Evolutionary conservation across 1,140 invertebrate species (phyloP).

Genomic region (Bombus ignitus): DNA sequence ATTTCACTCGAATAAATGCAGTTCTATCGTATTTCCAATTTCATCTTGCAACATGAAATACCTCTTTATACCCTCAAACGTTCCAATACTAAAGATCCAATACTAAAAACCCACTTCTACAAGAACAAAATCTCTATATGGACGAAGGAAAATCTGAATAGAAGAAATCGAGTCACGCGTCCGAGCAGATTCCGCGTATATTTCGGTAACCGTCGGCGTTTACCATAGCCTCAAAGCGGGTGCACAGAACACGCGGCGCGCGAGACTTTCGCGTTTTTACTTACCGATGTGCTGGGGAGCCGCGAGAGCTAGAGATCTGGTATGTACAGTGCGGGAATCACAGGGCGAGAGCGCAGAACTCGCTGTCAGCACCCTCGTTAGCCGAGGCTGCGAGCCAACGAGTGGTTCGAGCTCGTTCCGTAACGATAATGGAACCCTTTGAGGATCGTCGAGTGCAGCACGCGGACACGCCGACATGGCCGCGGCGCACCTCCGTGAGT

Average conservation of each 20-base stretch:
- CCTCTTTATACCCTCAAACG: no score
- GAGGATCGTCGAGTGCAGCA: constrained; percentile 60
- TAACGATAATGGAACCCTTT: constrained; percentile 77
- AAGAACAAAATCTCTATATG: no score
- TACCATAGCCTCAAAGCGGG: background rate
- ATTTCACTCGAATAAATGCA: no score
- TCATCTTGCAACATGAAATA: no score
- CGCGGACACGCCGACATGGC: constrained; percentile 55
- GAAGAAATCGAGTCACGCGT: background rate
- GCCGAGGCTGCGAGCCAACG: constrained; percentile 59
- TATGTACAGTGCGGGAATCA: constrained; percentile 42
- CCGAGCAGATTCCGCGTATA: background rate
- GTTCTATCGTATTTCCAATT: no score
- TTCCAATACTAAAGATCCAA: no score
- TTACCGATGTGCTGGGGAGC: background rate
- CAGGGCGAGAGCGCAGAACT: constrained; percentile 47
- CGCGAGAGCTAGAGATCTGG: background rate
- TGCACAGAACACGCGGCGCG: background rate
- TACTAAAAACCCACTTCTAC: no score
- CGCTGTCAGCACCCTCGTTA: constrained; percentile 63
- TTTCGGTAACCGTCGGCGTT: background rate
- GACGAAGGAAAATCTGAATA: no score
- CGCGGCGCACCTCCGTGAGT: constrained; percentile 13
- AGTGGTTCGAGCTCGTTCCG: constrained; percentile 68
- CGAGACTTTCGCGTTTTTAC: constrained; percentile 29